Evolutionary conservation across 2,888 invertebrate genomes (phyloP), one percentile per base, ranked within the genome.

Genomic region (Fragum sueziense): DNA sequence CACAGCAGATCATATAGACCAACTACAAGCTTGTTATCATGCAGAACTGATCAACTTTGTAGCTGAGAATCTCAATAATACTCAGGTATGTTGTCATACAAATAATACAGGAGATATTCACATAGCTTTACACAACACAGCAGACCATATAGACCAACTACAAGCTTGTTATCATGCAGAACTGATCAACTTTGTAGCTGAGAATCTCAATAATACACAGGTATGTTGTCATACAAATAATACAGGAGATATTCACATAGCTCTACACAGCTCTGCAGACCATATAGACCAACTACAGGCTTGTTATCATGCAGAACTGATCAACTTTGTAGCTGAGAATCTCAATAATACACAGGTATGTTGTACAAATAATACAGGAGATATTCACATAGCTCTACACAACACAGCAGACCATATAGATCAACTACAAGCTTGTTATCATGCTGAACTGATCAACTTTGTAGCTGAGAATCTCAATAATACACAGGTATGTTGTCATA

Each of bases 131-230:
- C 94, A 94, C 77, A 94, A 94, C 68, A 92, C 94, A n/a, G 94
- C 94, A 29, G 90, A 88, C 0, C 89, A 94, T 0, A 92, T 93
- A 69, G 95, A 95, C 85, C 93, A 96, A n/a, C 89, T 97, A 14
- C 94, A 95, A 89, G 95, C 95, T 6, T 96, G 96, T 91, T 96
- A 96, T 86, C 95, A 96, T 88, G 96, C 96, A 6, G 94, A 95
- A 33, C 90, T 96, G 73, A 93, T 95, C 25, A 94, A 94, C 68
- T 95, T 94, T 61, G 94, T 94, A 52, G 70, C 81, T 27, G 82
- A 80, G 95, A 52, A 79, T 4, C 17, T 33, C 4, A 33, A 31
- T 14, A 59, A 37, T 7, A 11, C 73, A 62, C 61, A 31, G 51
- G 54, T 61, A 29, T 31, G 31, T 61, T 1, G 14, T 57, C 2